A percentile compares a stretch with the other conserved stretches of the same genome.
These are phyloP conservation scores for Dasyornis broadbenti DNA, from an alignment of 2,113 vertebrate species.

Conservation along the genomic window DNA sequence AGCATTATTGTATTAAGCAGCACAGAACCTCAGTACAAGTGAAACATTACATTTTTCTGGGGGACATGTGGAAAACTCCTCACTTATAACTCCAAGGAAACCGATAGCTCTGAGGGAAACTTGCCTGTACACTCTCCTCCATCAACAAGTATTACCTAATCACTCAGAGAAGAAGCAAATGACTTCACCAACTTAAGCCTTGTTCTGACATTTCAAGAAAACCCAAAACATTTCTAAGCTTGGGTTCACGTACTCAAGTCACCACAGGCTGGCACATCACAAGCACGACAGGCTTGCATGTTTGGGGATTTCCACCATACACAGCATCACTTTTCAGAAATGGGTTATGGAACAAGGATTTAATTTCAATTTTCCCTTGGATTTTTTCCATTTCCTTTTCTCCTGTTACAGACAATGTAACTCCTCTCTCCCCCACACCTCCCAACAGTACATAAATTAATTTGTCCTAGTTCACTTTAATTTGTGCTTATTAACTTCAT, in stretches of 20 bases:
- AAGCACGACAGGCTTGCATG: neutral
- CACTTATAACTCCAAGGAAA: neutral
- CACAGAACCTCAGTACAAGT: neutral
- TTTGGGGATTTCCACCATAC: neutral
- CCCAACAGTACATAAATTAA: neutral
- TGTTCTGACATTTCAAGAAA: neutral
- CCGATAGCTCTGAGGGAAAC: neutral
- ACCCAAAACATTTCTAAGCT: neutral
- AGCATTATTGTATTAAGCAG: neutral
- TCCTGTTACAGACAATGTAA: neutral
- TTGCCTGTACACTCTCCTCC: neutral
- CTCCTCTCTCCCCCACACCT: too few relatives aligned
- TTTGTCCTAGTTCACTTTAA: neutral
- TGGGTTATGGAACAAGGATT: accelerated
- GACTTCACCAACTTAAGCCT: neutral
- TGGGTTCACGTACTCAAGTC: neutral
- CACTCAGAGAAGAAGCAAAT: neutral
- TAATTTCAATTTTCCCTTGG: neutral
- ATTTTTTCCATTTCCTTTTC: neutral
- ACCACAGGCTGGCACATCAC: neutral
- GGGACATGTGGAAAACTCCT: neutral
- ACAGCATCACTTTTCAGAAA: neutral
- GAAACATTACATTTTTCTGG: neutral
- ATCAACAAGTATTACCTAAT: neutral
- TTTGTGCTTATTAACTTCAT: neutral